Evolutionary conservation across 2,888 invertebrate genomes (phyloP), one percentile per base, ranked within the genome.

Genomic region (Calameuta idolon): DNA sequence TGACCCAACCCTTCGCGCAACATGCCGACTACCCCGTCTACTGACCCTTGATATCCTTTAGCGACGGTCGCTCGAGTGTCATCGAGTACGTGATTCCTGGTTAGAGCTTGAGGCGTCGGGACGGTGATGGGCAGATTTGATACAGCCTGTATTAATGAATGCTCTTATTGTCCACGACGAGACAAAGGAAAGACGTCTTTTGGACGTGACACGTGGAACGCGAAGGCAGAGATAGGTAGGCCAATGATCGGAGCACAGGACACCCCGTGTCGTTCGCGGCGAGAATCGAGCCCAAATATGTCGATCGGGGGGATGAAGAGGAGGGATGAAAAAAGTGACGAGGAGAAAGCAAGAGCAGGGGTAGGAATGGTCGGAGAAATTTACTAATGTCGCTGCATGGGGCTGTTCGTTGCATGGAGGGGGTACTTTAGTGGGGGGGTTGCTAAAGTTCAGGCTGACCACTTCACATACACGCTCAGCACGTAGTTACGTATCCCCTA

Each of bases 401-500:
- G 71, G 31, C 23, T 55, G 23, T 23, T 55, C 2, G 71, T 30
- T 30, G 12, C 31, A 71, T 0, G 4, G 12, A 0, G 31, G 31
- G 15, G 5, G 12, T 12, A 34, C 71, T 15, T 1, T 12, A 71
- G 71, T 71, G 4, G 69, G 33, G 33, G 69, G 76, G 68, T 75
- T 34, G 55, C n/a, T 55, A 34, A 30, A 12, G 73, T 69, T 73
- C 71, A 73, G 73, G 75, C 78, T 74, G 77, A 79, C 74, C 81
- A 75, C 79, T 83, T 82, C 69, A 73, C 74, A 78, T 82, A 76
- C 79, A 76, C 73, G 75, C 74, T 79, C 76, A 81, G 76, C 78
- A 79, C 75, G 84, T 55, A 55, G 23, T 35, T 35, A 35, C 35
- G 3, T 79, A 81, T 75, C 23, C 37, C 79, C 81, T 85, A 87